Conservation (phyloP, 1,140 invertebrate species). For the Andricus grossulariae region DNA sequence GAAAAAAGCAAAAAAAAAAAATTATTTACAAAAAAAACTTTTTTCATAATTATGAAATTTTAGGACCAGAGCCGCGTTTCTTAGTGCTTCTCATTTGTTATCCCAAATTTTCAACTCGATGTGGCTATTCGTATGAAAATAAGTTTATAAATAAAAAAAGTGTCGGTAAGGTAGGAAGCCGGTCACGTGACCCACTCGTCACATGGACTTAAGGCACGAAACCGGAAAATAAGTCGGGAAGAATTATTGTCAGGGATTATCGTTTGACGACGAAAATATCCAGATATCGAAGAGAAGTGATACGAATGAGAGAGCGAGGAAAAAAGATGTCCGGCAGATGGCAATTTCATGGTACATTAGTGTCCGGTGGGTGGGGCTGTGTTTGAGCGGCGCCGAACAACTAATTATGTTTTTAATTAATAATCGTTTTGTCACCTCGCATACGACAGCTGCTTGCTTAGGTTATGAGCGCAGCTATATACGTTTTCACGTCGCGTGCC, state of each 20-base stretch:
- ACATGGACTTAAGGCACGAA: no score
- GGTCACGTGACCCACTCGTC: no score
- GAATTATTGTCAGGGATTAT: background rate
- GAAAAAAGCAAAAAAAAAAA: no score
- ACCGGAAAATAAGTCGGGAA: constrained; percentile 14
- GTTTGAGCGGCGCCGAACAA: constrained; percentile 42
- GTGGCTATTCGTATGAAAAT: no score
- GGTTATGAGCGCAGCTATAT: constrained; percentile 33
- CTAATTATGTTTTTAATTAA: constrained; percentile 72
- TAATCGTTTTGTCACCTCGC: constrained; percentile 60
- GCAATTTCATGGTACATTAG: constrained; percentile 71
- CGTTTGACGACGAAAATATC: background rate
- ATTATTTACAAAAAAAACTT: no score
- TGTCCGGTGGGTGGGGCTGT: constrained; percentile 48
- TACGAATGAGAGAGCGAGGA: constrained; percentile 14
- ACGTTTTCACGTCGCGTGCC: constrained; percentile 51
- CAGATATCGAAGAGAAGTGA: constrained; percentile 1
- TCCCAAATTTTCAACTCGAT: no score
- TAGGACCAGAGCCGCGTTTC: no score
- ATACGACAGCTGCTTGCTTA: constrained; percentile 24
- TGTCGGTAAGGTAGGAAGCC: no score
- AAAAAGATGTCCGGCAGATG: constrained; percentile 44
- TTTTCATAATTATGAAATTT: no score
- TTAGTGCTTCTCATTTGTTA: no score
- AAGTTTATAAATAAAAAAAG: no score